These are phyloP conservation scores for Eulemur rubriventer DNA, from an alignment of 2,797 vertebrate species.

Conservation along the genomic window DNA sequence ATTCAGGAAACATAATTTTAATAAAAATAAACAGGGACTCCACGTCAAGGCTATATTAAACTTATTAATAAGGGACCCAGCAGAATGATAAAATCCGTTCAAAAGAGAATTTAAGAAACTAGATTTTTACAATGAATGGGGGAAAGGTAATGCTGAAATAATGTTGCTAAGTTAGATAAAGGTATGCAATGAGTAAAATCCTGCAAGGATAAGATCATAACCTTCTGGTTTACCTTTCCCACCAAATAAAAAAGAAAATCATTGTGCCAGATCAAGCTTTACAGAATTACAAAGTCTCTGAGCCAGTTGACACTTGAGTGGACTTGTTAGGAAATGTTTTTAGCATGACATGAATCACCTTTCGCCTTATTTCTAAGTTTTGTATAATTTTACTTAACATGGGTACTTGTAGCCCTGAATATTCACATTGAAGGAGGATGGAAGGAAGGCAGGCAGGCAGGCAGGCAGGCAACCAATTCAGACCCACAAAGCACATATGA, in stretches of 20 bases:
- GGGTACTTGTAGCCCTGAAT: not conserved
- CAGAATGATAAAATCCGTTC: slow-evolving; percentile 7
- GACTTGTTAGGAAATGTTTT: not conserved
- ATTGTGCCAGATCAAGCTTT: not conserved
- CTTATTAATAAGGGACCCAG: not conserved
- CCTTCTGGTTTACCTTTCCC: not conserved
- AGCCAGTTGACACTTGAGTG: not conserved
- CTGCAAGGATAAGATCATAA: not conserved
- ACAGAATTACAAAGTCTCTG: not conserved
- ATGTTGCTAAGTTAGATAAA: slow-evolving; percentile 22
- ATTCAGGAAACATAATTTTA: not conserved
- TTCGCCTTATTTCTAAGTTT: not conserved
- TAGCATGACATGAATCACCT: not conserved
- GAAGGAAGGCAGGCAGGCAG: no score
- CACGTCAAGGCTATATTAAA: not conserved
- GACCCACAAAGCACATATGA: not conserved
- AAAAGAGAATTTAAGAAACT: slow-evolving; percentile 31
- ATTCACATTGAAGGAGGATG: not conserved
- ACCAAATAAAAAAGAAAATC: slow-evolving; percentile 1
- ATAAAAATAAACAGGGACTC: not conserved
- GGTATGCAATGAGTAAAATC: not conserved
- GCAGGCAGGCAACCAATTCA: not conserved
- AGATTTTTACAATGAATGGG: not conserved
- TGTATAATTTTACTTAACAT: not conserved
- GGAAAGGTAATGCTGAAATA: not conserved